Percentiles rank a stretch among this genome's conserved stretches.
Evolutionary conservation across 2,888 invertebrate genomes (phyloP).

Genomic region (Siphlonurus alternatus): DNA sequence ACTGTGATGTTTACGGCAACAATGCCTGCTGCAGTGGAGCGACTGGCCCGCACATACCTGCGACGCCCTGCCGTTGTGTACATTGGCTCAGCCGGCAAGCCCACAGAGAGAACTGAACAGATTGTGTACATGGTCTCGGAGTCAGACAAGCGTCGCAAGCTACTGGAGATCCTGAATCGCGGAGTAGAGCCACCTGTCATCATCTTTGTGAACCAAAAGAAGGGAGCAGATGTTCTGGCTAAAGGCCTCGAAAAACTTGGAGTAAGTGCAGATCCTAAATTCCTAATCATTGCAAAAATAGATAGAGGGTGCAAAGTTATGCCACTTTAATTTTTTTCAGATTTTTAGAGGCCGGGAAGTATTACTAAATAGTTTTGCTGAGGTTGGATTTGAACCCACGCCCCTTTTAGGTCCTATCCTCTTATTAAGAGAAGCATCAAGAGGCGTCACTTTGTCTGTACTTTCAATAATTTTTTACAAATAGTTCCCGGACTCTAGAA

Average conservation of each 20-base stretch:
- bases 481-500: too few relatives aligned
- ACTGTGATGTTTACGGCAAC: conserved; percentile 99
- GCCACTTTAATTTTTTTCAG: too few relatives aligned
- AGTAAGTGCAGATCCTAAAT: conserved; percentile 27
- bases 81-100: conserved; percentile 92
- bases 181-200: conserved; percentile 95
- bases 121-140: conserved; percentile 91
- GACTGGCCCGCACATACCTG: conserved; percentile 85
- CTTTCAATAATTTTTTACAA: too few relatives aligned
- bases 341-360: too few relatives aligned
- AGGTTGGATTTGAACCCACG: too few relatives aligned
- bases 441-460: too few relatives aligned
- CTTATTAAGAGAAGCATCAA: too few relatives aligned
- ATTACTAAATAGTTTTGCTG: too few relatives aligned
- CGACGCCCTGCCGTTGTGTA: conserved; percentile 94
- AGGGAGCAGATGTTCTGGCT: conserved; percentile 94
- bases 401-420: too few relatives aligned
- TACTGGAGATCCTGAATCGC: conserved; percentile 78
- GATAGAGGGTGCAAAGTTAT: too few relatives aligned
- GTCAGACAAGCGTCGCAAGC: conserved; percentile 88
- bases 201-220: conserved; percentile 99
- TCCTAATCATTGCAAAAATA: too few relatives aligned
- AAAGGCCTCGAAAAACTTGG: conserved; percentile 94
- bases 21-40: conserved; percentile 96
- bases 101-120: conserved; percentile 95